Conservation (phyloP, 2,888 invertebrate genomes). For the Cenopis cana region DNA sequence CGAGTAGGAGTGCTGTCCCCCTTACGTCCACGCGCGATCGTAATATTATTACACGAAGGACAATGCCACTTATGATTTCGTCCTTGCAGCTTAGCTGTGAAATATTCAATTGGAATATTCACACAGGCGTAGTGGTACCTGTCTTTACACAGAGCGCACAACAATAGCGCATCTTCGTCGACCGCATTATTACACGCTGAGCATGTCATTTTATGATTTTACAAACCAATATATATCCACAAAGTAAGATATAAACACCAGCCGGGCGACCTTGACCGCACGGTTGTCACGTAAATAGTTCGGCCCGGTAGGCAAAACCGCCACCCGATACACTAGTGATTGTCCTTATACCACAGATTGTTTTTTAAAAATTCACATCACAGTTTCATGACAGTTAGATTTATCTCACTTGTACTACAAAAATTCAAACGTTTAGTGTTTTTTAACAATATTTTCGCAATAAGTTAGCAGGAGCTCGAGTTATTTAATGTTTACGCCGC, state of each 20-base stretch:
- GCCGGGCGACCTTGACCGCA: no score
- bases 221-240: no score
- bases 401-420: neutral
- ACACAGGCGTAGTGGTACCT: no score
- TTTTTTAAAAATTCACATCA: neutral
- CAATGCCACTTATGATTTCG: no score
- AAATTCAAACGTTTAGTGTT: neutral
- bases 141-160: no score
- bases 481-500: conserved; percentile 1
- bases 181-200: no score
- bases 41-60: no score
- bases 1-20: neutral
- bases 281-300: neutral
- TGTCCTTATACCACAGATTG: neutral
- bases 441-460: neutral
- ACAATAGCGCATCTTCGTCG: no score
- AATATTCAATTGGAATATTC: no score
- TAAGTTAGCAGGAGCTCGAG: neutral
- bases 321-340: neutral
- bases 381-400: neutral
- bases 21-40: neutral
- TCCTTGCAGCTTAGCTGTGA: no score
- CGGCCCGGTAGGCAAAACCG: neutral
- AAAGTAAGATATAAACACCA: no score
- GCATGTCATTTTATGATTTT: no score